These are phyloP conservation scores for Bucco capensis DNA, from an alignment of 2,113 vertebrate species.

Conservation along the genomic window DNA sequence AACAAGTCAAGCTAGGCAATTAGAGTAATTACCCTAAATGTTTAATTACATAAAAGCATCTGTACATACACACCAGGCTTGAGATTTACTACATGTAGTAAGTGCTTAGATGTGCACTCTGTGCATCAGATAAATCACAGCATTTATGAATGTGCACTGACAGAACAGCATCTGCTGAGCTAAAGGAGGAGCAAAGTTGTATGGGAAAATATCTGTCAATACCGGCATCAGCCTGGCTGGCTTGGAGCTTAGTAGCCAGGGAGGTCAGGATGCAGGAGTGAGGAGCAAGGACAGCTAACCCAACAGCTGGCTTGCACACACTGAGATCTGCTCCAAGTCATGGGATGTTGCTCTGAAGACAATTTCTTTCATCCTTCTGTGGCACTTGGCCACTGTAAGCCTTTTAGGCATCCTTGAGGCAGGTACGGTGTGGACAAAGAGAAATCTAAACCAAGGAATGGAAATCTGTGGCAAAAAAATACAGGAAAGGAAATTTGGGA, in stretches of 20 bases:
- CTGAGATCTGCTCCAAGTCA: not conserved
- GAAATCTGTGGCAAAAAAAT: not conserved
- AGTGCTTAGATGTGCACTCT: not conserved
- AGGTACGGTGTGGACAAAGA: accelerated
- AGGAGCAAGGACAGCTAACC: not conserved
- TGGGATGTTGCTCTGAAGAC: not conserved
- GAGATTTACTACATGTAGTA: not conserved
- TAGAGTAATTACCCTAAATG: constrained; percentile 12
- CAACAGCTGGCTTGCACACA: not conserved
- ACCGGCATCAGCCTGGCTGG: accelerated
- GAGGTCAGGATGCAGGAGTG: accelerated
- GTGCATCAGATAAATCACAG: not conserved
- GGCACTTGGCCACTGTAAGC: not conserved
- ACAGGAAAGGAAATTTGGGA: not conserved
- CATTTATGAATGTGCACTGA: not conserved
- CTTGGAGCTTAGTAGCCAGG: not conserved
- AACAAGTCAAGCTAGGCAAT: not conserved
- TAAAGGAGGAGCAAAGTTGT: not conserved
- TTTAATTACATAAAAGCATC: not conserved
- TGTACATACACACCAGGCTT: not conserved
- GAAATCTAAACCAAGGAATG: not conserved
- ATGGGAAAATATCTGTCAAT: not conserved
- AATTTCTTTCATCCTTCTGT: not conserved
- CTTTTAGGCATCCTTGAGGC: not conserved
- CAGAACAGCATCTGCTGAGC: not conserved